A percentile compares a stretch with the other conserved stretches of the same genome.
These are phyloP conservation scores for Conger conger DNA, from an alignment of 2,113 vertebrate species.

Conservation along the genomic window DNA sequence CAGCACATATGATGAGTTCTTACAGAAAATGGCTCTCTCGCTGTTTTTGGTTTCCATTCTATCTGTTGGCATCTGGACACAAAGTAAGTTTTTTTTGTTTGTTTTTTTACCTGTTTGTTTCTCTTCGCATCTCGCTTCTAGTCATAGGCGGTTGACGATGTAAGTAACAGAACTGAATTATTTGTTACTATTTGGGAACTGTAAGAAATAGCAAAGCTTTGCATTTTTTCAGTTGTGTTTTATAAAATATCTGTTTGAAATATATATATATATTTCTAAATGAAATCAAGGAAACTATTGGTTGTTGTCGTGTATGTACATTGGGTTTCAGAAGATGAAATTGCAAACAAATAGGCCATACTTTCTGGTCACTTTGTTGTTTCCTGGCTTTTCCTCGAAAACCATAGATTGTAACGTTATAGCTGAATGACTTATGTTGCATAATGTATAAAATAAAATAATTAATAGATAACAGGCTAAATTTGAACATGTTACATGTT, in stretches of 20 bases:
- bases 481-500: no score
- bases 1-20: conserved; percentile 43
- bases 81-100: conserved; percentile 61
- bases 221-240: not conserved
- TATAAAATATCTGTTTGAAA: not conserved
- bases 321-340: not conserved
- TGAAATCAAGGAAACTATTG: not conserved
- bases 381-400: no score
- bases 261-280: not conserved
- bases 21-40: conserved; percentile 59
- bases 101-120: conserved; percentile 20
- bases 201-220: not conserved
- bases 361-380: no score
- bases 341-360: no score
- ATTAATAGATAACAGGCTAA: no score
- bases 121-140: not conserved
- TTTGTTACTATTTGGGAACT: not conserved
- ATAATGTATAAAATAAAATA: no score
- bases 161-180: not conserved
- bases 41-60: conserved; percentile 62
- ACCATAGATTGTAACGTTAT: no score
- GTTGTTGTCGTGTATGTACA: not conserved
- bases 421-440: no score
- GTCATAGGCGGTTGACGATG: not conserved
- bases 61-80: conserved; percentile 57